Evolutionary conservation across 1,140 invertebrate genomes (phyloP).

Genomic region (Homarus americanus): DNA sequence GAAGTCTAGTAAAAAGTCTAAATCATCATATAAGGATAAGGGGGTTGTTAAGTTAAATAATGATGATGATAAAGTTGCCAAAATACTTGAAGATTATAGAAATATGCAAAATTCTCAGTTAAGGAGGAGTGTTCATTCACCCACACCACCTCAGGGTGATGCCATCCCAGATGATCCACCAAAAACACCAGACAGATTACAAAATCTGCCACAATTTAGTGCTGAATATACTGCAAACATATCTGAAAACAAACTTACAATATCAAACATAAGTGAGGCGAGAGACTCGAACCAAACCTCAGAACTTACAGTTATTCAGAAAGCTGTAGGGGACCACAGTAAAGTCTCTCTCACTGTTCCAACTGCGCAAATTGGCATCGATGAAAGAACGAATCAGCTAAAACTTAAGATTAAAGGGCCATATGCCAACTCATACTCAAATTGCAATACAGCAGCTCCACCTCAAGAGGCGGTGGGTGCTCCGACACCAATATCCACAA

Average conservation of each 20-base stretch:
- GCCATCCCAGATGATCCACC: conserved; percentile 36
- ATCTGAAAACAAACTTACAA: conserved; percentile 36
- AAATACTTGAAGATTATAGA: conserved; percentile 65
- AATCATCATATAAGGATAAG: conserved; percentile 71
- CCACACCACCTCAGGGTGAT: conserved; percentile 49
- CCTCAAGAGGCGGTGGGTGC: conserved; percentile 71
- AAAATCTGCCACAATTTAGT: conserved; percentile 22
- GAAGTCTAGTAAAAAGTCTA: conserved; percentile 64
- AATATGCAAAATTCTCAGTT: conserved; percentile 68
- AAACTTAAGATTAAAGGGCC: conserved; percentile 95
- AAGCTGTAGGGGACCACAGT: conserved; percentile 30
- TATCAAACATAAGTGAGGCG: conserved; percentile 24
- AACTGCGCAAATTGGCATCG: conserved; percentile 52
- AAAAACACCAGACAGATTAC: conserved; percentile 42
- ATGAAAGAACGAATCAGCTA: conserved; percentile 83
- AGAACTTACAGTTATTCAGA: conserved; percentile 9
- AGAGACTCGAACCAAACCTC: conserved; percentile 15
- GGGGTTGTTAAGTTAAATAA: not conserved
- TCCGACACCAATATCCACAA: conserved; percentile 79
- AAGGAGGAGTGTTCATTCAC: conserved; percentile 58
- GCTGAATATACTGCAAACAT: conserved; percentile 9
- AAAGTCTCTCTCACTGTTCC: conserved; percentile 46
- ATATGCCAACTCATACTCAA: conserved; percentile 77
- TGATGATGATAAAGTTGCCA: conserved; percentile 65
- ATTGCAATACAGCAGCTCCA: conserved; percentile 65